Base-by-base conservation (phyloP, 2,113 vertebrate genomes). In the Callipepla californica region DNA sequence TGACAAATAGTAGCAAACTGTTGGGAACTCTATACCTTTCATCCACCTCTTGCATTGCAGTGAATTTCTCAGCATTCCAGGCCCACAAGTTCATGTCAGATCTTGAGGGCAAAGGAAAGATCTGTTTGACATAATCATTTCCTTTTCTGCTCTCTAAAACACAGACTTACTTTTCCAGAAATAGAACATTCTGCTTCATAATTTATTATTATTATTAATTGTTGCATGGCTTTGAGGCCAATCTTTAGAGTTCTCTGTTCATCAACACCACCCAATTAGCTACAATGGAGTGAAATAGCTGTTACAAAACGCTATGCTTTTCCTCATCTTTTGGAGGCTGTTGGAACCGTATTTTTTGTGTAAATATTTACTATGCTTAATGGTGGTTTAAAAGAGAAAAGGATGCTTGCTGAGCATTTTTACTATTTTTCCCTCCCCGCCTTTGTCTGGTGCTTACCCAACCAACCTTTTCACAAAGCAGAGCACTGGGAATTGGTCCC, bases 11-110 rank as follows among this genome's bases (percentile, higher is more conserved):
- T 66, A 4, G 6, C 0, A 3, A 15, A 9, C 9, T 80, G 26
- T 7, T 0, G 2, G 2, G 25, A 28, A 3, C 16, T 23, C 26
- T 0, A 0, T 1, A 3, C 5, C n/a, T 48, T 50, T 53, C 19
- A 28, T 19, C 21, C 6, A 2, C 17, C 22, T 40, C 25, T 57
- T 1, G 0, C 22, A 17, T 42, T 2, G 8, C 25, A 20, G 45
- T n/a, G 66, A 19, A 50, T 15, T 44, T 66, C 69, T 44, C 51
- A 57, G 51, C 48, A 89, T 7, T 3, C 9, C 30, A 57, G 38
- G 13, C 19, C 36, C 48, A 40, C 42, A 19, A 47, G 38, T 59
- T 76, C 40, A 3, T 40, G 17, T 34, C 19, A 47, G 3, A 13
- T 76, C 38, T 44, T 73, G n/a, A 12, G 61, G 40, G 4, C 51